Evolutionary conservation across 1,140 invertebrate genomes (phyloP), one percentile per base, ranked within the genome.

Genomic region (Plutomurus gul): DNA sequence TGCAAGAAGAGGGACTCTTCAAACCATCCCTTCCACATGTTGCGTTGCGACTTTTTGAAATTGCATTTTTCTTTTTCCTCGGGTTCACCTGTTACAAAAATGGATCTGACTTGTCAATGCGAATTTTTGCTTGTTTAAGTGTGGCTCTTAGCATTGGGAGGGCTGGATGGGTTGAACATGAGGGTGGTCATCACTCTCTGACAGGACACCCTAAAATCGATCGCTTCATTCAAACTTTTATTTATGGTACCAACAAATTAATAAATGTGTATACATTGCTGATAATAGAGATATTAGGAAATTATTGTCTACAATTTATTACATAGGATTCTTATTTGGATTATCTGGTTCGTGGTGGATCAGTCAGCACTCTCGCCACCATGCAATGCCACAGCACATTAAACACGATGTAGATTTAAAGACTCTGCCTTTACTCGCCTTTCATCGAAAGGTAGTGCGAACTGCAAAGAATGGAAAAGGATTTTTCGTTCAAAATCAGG

Each of bases 1-100:
- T 83, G 22, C 40, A 77, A n/a, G 20, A 7, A 3, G 82, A 83
- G 77, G 82, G 82, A 6, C 70, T 72, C 7, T 83, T 83, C 49
- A 56, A 60, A 22, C 82, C 82, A 4, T 71, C 47, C 11, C 33
- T 39, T 8, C 5, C 13, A 5, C 79, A 83, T 49, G 72, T 81
- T 51, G 27, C 72, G 1, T 78, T 43, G 40, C 8, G 40, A 43
- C 8, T 43, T 43, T 43, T 43, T 10, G 40, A 43, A 43, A 43
- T 43, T 43, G 8, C 8, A n/a, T 8, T 43, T 10, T 8, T 43
- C 8, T 8, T 8, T n/a, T 43, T 43, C n/a, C n/a, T 8, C 8
- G 40, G 8, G n/a, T 10, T 43, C n/a, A 43, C 8, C 40, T 8
- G 8, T 43, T 43, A 10, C 8, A 43, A 43, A 10, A 43, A n/a